These are phyloP conservation scores for Drosophila malerkotliana DNA, from an alignment of 1,140 invertebrate genomes.

Conservation along the genomic window DNA sequence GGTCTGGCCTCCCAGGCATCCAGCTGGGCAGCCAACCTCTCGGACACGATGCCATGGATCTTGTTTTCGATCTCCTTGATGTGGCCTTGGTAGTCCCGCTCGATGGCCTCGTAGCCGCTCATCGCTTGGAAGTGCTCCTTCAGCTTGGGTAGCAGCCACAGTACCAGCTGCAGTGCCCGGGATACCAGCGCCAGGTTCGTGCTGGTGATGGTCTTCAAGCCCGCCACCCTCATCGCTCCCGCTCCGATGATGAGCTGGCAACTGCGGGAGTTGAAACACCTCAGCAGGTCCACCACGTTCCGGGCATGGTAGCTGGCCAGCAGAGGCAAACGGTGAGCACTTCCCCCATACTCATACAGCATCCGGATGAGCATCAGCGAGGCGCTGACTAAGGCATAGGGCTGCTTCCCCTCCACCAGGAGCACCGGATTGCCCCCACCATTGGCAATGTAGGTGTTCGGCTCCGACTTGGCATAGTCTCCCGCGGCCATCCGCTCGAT, in stretches of 20 bases:
- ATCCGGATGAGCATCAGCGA: slow-evolving; percentile 94
- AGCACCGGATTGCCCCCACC: slow-evolving; percentile 85
- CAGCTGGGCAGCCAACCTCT: slow-evolving; percentile 91
- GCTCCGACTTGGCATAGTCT: slow-evolving; percentile 75
- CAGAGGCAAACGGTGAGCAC: slow-evolving; percentile 88
- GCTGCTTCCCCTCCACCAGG: slow-evolving; percentile 91
- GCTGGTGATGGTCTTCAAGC: slow-evolving; percentile 98
- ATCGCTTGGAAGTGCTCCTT: slow-evolving; percentile 87
- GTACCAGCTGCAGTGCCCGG: slow-evolving; percentile 92
- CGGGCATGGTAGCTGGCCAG: slow-evolving; percentile 89
- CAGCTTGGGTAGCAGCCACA: slow-evolving; percentile 90
- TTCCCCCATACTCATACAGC: slow-evolving; percentile 95
- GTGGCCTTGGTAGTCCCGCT: slow-evolving; percentile 94
- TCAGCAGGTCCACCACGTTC: slow-evolving; percentile 93
- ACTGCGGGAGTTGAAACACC: slow-evolving; percentile 96
- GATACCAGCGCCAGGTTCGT: slow-evolving; percentile 96
- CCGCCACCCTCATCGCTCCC: slow-evolving; percentile 96
- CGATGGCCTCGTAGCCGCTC: slow-evolving; percentile 87
- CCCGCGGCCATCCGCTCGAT: slow-evolving; percentile 89
- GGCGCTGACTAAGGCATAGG: slow-evolving; percentile 93
- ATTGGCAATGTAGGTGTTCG: slow-evolving; percentile 67
- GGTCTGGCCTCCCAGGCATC: slow-evolving; percentile 96
- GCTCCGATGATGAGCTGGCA: slow-evolving; percentile 98
- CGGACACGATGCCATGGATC: slow-evolving; percentile 94
- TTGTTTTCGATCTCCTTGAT: slow-evolving; percentile 96